A percentile compares a stretch with the other conserved stretches of the same genome.
Evolutionary conservation across 2,113 vertebrate species (phyloP).

Genomic region (Microcebus murinus): DNA sequence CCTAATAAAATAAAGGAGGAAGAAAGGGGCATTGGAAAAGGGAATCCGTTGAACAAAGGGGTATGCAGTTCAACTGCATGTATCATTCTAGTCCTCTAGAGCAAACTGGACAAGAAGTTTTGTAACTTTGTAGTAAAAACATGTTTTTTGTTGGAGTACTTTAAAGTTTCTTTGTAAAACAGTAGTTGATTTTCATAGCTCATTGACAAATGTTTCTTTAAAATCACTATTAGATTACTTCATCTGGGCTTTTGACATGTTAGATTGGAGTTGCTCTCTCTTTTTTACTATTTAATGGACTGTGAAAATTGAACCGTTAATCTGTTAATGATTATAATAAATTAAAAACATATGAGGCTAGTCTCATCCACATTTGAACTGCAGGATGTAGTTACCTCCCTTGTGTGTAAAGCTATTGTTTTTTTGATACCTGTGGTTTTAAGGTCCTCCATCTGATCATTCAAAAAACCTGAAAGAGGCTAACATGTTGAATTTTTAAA

Average conservation of each 20-base stretch:
- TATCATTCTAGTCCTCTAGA: background rate
- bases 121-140: conserved; percentile 34
- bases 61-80: background rate
- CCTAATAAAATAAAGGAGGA: background rate
- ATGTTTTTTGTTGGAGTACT: conserved; percentile 38
- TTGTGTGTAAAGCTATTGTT: conserved; percentile 27
- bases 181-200: conserved; percentile 62
- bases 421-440: conserved; percentile 65
- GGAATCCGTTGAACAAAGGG: conserved; percentile 1
- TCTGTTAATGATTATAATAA: conserved; percentile 63
- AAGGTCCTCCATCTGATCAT: conserved; percentile 13
- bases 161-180: conserved; percentile 55
- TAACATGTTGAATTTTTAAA: conserved; percentile 12
- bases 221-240: conserved; percentile 60
- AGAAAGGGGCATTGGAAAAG: background rate
- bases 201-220: conserved; percentile 52
- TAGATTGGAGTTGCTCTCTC: conserved; percentile 30
- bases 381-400: background rate
- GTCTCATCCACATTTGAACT: conserved; percentile 45
- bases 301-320: conserved; percentile 65
- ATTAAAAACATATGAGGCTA: conserved; percentile 49
- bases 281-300: conserved; percentile 1
- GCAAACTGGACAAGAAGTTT: background rate
- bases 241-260: conserved; percentile 57
- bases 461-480: conserved; percentile 45